These are phyloP conservation scores for Varanus salvator DNA, from an alignment of 2,113 vertebrate genomes.

Conservation along the genomic window DNA sequence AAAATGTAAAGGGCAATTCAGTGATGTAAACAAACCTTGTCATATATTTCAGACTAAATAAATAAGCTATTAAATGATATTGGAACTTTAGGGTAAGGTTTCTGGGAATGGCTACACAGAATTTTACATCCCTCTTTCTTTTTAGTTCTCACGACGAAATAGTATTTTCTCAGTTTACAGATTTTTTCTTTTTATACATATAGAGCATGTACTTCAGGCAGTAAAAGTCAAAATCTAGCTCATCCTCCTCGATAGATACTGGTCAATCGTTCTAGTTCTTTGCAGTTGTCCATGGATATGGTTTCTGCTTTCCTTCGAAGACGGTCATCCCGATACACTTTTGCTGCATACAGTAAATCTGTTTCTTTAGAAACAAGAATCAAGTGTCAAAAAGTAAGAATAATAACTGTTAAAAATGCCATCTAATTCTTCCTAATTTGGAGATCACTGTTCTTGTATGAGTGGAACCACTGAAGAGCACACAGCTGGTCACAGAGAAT, in stretches of 20 bases:
- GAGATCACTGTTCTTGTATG: background rate
- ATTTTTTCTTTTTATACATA: slow-evolving; percentile 48
- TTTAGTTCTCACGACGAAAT: slow-evolving; percentile 72
- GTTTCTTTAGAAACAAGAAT: slow-evolving; percentile 82
- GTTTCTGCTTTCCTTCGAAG: slow-evolving; percentile 93
- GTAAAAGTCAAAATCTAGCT: slow-evolving; percentile 40
- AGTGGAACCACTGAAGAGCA: background rate
- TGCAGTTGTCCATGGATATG: slow-evolving; percentile 96
- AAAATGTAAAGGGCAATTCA: slow-evolving; percentile 73
- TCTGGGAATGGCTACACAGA: slow-evolving; percentile 77
- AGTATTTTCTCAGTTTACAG: slow-evolving; percentile 73
- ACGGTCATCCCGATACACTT: slow-evolving; percentile 93
- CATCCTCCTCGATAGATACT: slow-evolving; percentile 92
- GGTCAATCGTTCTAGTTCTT: slow-evolving; percentile 93
- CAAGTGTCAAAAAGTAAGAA: slow-evolving; percentile 31
- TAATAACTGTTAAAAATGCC: background rate
- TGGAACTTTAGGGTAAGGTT: slow-evolving; percentile 74
- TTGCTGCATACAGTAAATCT: slow-evolving; percentile 94
- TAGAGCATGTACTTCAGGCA: slow-evolving; percentile 40
- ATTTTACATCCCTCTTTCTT: slow-evolving; percentile 74
- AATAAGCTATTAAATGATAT: slow-evolving; percentile 73
- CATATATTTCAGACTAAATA: slow-evolving; percentile 78
- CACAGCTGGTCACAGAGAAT: background rate
- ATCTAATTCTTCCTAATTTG: background rate
- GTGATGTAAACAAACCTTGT: slow-evolving; percentile 65